These are phyloP conservation scores for Sarcophaga bullata DNA, from an alignment of 1,140 invertebrate genomes.

Conservation along the genomic window DNA sequence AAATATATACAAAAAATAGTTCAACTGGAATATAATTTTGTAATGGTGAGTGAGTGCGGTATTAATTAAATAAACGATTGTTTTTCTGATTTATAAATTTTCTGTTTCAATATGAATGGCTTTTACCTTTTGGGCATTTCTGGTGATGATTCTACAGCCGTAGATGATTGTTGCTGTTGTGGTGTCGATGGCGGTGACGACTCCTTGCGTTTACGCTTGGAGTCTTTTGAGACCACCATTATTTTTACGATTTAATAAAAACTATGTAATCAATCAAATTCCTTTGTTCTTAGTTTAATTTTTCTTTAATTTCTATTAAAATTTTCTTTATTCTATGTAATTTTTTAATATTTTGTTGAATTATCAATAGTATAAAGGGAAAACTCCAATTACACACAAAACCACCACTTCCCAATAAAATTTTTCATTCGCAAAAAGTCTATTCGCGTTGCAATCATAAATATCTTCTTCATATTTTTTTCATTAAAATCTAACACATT, in stretches of 20 bases:
- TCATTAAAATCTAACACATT: background rate
- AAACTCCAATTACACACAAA: constrained; percentile 47
- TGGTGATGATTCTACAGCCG: constrained; percentile 62
- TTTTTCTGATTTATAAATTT: constrained; percentile 9
- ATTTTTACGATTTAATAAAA: constrained; percentile 43
- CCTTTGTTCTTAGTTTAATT: constrained; percentile 1
- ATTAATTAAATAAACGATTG: constrained; percentile 28
- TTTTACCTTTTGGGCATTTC: constrained; percentile 65
- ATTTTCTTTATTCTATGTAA: constrained; percentile 20
- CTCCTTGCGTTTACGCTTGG: constrained; percentile 60
- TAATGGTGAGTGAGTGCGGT: background rate
- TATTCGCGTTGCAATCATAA: constrained; percentile 39
- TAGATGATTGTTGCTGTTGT: constrained; percentile 50
- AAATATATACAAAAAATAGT: background rate
- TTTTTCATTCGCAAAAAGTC: constrained; percentile 45
- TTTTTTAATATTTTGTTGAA: constrained; percentile 28
- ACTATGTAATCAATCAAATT: background rate
- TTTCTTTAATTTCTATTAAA: constrained; percentile 30
- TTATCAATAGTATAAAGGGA: constrained; percentile 28
- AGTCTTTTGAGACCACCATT: constrained; percentile 66
- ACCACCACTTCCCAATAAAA: constrained; percentile 43
- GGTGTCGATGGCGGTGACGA: constrained; percentile 48
- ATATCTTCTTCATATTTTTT: constrained; percentile 42
- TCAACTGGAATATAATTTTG: background rate
- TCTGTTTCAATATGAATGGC: too few relatives aligned